Conservation (phyloP, 2,888 invertebrate species). For the Microchrysa polita region DNA sequence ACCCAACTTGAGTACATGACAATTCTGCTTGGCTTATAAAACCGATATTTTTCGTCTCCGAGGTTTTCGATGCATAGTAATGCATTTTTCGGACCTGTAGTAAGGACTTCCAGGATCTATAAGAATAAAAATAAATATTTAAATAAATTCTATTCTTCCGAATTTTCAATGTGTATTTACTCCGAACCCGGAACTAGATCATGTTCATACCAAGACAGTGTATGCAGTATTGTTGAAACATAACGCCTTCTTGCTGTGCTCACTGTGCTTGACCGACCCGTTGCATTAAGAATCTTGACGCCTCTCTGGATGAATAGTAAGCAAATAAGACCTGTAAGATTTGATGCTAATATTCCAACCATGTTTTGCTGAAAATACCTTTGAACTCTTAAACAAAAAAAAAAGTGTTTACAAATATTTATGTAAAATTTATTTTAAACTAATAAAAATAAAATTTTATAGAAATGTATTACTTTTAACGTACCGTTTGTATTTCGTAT, state of each 20-base stretch:
- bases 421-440: no score
- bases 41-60: conserved; percentile 65
- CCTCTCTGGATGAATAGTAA: conserved; percentile 77
- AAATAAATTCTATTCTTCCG: not conserved
- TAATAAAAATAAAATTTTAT: not conserved
- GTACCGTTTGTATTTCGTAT: conserved; percentile 50
- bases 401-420: no score
- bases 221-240: conserved; percentile 76
- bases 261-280: conserved; percentile 71
- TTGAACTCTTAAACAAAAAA: conserved; percentile 69
- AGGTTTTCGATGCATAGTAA: conserved; percentile 67
- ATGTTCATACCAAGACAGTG: conserved; percentile 77
- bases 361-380: conserved; percentile 73
- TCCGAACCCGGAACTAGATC: conserved; percentile 71
- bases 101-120: conserved; percentile 72
- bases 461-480: conserved; percentile 5
- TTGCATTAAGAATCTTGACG: conserved; percentile 71
- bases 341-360: conserved; percentile 72
- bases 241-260: conserved; percentile 76
- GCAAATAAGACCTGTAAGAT: conserved; percentile 75
- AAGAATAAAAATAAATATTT: conserved; percentile 48
- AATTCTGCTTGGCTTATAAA: conserved; percentile 79
- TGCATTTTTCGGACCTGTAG: conserved; percentile 72
- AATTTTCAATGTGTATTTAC: conserved; percentile 58
- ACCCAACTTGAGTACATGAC: conserved; percentile 82